Percentiles rank a stretch among this genome's conserved stretches.
These are phyloP conservation scores for Anguilla japonica DNA, from an alignment of 2,113 vertebrate genomes.

Conservation along the genomic window DNA sequence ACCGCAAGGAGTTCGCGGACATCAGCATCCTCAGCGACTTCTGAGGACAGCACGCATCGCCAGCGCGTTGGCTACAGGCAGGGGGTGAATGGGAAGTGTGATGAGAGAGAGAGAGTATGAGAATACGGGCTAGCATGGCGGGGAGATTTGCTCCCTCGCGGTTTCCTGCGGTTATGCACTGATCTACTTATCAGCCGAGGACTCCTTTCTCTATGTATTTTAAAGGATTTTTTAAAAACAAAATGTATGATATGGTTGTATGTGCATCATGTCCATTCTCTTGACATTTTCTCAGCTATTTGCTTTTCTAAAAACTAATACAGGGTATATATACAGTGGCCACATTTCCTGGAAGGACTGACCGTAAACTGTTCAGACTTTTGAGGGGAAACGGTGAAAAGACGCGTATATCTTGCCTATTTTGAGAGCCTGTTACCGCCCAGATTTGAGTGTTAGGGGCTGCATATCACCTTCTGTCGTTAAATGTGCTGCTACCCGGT, in stretches of 20 bases:
- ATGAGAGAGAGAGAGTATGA: background rate
- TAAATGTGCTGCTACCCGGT: background rate
- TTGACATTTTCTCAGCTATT: background rate
- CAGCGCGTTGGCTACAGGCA: background rate
- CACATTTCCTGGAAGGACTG: background rate
- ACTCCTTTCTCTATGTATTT: background rate
- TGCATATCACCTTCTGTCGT: background rate
- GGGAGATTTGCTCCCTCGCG: background rate
- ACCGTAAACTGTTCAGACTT: background rate
- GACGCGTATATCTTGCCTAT: too few relatives aligned
- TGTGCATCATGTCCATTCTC: too few relatives aligned
- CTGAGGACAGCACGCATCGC: conserved; percentile 48
- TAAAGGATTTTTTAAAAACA: background rate
- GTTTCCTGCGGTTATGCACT: background rate
- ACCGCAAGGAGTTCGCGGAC: conserved; percentile 86
- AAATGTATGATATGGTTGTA: too few relatives aligned
- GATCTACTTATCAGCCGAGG: background rate
- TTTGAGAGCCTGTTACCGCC: background rate
- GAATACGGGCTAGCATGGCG: background rate
- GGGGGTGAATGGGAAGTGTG: background rate
- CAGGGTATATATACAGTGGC: background rate
- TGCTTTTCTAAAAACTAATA: background rate
- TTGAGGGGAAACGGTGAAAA: background rate
- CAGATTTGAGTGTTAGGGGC: background rate
- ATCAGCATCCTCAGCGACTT: conserved; percentile 94